Base-by-base conservation (phyloP, 2,113 vertebrate genomes). In the Rhinolophus ferrumequinum region DNA sequence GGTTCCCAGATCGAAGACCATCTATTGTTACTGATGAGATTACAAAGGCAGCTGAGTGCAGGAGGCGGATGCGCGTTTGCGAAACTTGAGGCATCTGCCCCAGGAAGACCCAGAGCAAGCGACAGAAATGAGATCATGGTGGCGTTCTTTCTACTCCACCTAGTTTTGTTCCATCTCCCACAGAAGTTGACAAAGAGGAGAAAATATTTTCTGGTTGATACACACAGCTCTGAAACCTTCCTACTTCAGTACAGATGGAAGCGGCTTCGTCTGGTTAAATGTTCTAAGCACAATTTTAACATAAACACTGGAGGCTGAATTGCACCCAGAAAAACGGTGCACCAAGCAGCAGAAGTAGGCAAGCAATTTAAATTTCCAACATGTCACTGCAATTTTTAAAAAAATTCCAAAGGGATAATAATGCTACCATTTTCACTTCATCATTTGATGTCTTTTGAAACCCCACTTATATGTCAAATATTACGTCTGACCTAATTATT, bases 211-310 rank as follows among this genome's bases (percentile, higher is more conserved):
- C 82, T 33, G 35, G 62, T 66, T n/a, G 81, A 85, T 35, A 88
- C 30, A 50, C 47, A 50, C 47, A 11, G 47, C 80, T 83, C 18
- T 33, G 33, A 67, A 92, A 73, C 66, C 67, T 93, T 54, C 67
- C 62, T 50, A 47, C 62, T 90, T 88, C 28, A 28, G 41, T 94
- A 35, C 85, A 95, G 72, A 92, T 38, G 85, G 92, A 47, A 76
- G 79, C 76, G 35, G 60, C 62, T 83, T 85, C 70, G 90, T 89
- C 72, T 83, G 77, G 88, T 88, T 95, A 12, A 58, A 52, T 72
- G 95, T 93, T 97, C 95, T 79, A 94, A 91, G 91, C 28, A 94
- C 67, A 91, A 91, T 88, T 91, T 82, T 93, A 91, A 96, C 97
- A 96, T 95, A 96, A 95, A 97, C 95, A 56, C 88, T 73, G 88